Evolutionary conservation across 2,888 invertebrate genomes (phyloP).

Genomic region (Tanytarsus gracilentus): DNA sequence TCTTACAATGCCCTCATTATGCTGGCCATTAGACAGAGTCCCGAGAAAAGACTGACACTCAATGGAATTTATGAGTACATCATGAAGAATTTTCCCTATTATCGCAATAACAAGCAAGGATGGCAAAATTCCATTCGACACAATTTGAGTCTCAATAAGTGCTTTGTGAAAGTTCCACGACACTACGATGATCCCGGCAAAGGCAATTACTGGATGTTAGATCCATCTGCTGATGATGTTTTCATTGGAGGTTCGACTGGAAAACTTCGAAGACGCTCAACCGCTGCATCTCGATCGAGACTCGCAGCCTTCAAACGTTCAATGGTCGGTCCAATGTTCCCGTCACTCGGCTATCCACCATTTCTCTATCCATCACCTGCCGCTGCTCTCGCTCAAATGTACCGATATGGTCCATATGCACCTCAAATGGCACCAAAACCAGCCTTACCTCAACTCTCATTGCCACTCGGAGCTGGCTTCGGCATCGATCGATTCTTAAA

Average conservation of each 20-base stretch:
- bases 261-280: constrained; percentile 80
- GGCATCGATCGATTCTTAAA: constrained; percentile 39
- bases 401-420: constrained; percentile 57
- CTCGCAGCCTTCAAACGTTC: constrained; percentile 83
- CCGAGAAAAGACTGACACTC: constrained; percentile 80
- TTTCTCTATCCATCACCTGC: constrained; percentile 54
- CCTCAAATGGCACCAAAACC: constrained; percentile 48
- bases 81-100: constrained; percentile 93
- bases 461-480: constrained; percentile 35
- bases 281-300: constrained; percentile 79
- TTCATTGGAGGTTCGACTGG: constrained; percentile 96
- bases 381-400: constrained; percentile 56
- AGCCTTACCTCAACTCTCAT: constrained; percentile 39
- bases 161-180: constrained; percentile 90
- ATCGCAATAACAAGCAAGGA: constrained; percentile 82
- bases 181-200: constrained; percentile 97
- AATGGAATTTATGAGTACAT: constrained; percentile 97
- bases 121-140: constrained; percentile 99
- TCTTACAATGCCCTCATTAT: constrained; percentile 97
- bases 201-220: constrained; percentile 98
- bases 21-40: constrained; percentile 93
- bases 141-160: constrained; percentile 94
- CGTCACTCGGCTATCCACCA: constrained; percentile 45
- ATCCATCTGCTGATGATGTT: constrained; percentile 88
- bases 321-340: constrained; percentile 49